phyloP scores from a whole-genome alignment of 1,140 invertebrate species.

The Manduca sexta region DNA sequence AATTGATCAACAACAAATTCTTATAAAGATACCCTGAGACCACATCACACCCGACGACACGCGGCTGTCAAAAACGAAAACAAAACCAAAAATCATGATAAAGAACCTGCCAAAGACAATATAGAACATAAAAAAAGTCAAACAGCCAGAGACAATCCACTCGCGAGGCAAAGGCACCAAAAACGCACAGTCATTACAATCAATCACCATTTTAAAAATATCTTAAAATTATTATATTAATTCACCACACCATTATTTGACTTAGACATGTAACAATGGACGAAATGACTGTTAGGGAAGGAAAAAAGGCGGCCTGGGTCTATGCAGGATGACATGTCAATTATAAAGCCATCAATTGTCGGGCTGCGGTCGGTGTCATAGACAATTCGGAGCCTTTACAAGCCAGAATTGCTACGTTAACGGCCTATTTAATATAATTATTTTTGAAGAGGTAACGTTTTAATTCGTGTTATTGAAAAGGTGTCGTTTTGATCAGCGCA shows the following conservation, averaged over 20 bases:
- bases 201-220: constrained; percentile 69
- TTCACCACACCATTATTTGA: constrained; percentile 61
- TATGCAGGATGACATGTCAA: constrained; percentile 58
- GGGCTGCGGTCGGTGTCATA: constrained; percentile 1
- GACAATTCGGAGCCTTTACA: constrained; percentile 9
- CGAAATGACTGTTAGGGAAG: constrained; percentile 46
- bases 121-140: too few relatives aligned
- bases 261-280: constrained; percentile 58
- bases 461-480: too few relatives aligned
- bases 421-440: background rate
- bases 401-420: background rate
- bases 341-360: constrained; percentile 58
- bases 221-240: constrained; percentile 67
- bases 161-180: constrained; percentile 7
- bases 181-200: constrained; percentile 57
- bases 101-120: too few relatives aligned
- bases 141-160: background rate
- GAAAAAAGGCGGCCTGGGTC: constrained; percentile 18
- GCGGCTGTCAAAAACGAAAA: too few relatives aligned
- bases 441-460: background rate
- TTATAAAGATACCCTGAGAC: too few relatives aligned
- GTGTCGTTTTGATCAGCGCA: too few relatives aligned
- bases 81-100: too few relatives aligned
- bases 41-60: too few relatives aligned
- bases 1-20: too few relatives aligned